phyloP scores from a whole-genome alignment of 2,797 vertebrate species.

The Sphenodon punctatus region DNA sequence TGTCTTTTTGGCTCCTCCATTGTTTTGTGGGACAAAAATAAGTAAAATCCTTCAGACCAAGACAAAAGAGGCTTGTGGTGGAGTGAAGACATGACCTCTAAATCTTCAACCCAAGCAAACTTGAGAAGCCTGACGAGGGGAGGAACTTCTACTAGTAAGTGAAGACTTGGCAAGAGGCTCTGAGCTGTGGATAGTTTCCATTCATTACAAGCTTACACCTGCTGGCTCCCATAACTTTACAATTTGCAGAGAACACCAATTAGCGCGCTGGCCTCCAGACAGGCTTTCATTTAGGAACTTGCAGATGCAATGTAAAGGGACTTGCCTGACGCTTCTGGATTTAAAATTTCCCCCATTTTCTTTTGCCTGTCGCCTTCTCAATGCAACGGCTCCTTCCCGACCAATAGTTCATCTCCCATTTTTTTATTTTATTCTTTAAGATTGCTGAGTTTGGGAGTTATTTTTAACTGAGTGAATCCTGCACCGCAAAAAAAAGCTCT shows the following conservation, averaged over 20 bases:
- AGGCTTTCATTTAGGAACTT: too few species aligned
- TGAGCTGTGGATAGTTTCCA: not conserved
- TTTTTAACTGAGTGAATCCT: too few species aligned
- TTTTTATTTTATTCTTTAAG: too few species aligned
- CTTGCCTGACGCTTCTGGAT: too few species aligned
- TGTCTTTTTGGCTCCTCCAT: not conserved
- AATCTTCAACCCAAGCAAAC: not conserved
- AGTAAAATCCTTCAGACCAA: rapidly evolving
- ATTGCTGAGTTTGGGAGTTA: too few species aligned
- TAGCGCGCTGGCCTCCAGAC: not conserved
- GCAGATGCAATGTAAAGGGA: not conserved
- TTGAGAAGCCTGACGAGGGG: not conserved
- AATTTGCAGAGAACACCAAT: not conserved
- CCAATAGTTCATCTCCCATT: not conserved
- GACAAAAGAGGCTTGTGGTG: not conserved
- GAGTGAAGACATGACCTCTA: not conserved
- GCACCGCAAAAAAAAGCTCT: too few species aligned
- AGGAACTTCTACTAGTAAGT: not conserved
- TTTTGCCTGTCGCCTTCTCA: not conserved
- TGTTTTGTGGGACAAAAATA: not conserved
- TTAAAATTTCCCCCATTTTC: not conserved
- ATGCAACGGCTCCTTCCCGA: not conserved
- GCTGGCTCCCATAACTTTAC: not conserved
- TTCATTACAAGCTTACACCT: not conserved
- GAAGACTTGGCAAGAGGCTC: not conserved